Evolutionary conservation across 53 echinoderm and acorn worm species (phyloP), one percentile per base, ranked within the genome.

Genomic region (Antedon mediterranea): DNA sequence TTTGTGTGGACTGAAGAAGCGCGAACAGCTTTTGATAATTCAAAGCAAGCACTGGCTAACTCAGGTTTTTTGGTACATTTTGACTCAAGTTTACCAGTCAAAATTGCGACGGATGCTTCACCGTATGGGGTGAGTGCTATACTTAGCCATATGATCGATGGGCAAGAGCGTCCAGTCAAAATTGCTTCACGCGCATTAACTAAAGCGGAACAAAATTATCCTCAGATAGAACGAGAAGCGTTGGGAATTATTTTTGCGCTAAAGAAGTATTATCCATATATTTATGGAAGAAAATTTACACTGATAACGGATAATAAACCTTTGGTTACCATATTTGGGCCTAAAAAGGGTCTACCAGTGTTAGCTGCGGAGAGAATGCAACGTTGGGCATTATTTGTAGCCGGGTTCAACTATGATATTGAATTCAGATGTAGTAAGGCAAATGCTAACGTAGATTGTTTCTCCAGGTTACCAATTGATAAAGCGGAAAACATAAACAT

Each of bases 381-480:
- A 28, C 30, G 79, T 29, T 79, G 79, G 71, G 71, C 79, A 29
- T 28, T 78, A 44, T 71, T 31, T 70, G 29, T 79, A 14, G 79
- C 29, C 30, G 71, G 79, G 27, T 79, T 79, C 71, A 71, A 79
- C 72, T 79, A 31, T 70, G 71, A 71, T 20, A 79, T 79, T 31
- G 79, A 79, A 79, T 70, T 71, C 28, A 29, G 71, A 34, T 14
- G 0, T 3, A 77, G 74, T 28, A 74, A 32, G 74, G 74, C 31
- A 74, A 74, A 74, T 74, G 31, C 33, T 28, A 33, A 74, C 29
- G 15, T 74, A 79, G 87, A 87, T 71, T 87, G 87, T 37, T 34
- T 87, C 28, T 87, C 84, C 2, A 84, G 84, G 34, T 71, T 83
- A 34, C 77, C 87, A 20, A 77, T 41, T 33, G 37, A 77, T 33